These are phyloP conservation scores for Charaxes varanes DNA, from an alignment of 1,140 invertebrate genomes.

Conservation along the genomic window DNA sequence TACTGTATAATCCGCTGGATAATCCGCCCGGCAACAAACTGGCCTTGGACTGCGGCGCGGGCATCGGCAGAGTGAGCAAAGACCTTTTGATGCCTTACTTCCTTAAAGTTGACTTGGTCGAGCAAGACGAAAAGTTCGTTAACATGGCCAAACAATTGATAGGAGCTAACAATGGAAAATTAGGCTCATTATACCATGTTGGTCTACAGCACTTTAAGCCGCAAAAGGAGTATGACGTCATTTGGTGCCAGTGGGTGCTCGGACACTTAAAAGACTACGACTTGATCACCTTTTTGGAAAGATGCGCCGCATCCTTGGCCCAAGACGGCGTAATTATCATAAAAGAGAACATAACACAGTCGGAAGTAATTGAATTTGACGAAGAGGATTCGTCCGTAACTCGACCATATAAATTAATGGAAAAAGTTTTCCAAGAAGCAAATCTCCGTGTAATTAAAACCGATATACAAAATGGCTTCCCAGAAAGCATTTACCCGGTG, in stretches of 20 bases:
- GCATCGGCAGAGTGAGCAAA: constrained; percentile 96
- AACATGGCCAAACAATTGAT: constrained; percentile 44
- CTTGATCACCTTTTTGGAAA: constrained; percentile 88
- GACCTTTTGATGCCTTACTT: constrained; percentile 91
- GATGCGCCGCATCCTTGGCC: constrained; percentile 81
- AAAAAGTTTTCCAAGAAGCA: constrained; percentile 81
- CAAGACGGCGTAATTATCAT: constrained; percentile 89
- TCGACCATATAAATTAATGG: constrained; percentile 77
- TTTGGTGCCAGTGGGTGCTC: constrained; percentile 99
- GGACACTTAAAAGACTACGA: constrained; percentile 93
- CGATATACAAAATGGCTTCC: constrained; percentile 90
- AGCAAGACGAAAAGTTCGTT: constrained; percentile 85
- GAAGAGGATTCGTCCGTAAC: constrained; percentile 94
- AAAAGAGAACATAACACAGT: constrained; percentile 94
- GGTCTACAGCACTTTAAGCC: constrained; percentile 90
- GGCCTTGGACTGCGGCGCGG: constrained; percentile 96
- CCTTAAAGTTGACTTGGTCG: constrained; percentile 92
- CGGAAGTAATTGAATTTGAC: constrained; percentile 84
- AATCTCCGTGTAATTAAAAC: constrained; percentile 83
- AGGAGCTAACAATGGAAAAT: constrained; percentile 43
- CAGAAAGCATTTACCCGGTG: constrained; percentile 92
- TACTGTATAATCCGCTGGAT: constrained; percentile 77
- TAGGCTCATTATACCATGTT: constrained; percentile 78
- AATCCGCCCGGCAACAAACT: constrained; percentile 76
- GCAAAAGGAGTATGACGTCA: constrained; percentile 87